Conservation (phyloP, 2,888 invertebrate species). For the Cyclophora albipunctata region DNA sequence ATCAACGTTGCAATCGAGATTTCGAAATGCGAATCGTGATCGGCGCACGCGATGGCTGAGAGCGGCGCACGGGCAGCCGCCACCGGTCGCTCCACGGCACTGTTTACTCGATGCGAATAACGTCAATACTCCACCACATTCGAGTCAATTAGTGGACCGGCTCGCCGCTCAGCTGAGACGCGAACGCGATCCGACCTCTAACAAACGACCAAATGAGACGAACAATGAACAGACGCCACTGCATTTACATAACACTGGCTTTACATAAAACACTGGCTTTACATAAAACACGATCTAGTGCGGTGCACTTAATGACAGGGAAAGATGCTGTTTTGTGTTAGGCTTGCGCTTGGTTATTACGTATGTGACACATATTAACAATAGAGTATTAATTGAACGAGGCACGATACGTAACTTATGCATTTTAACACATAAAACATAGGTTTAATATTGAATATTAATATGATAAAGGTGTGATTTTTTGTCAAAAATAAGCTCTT, state of each 20-base stretch:
- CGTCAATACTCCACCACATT: conserved; percentile 1
- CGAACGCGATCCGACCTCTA: conserved; percentile 37
- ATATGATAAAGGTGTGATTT: too few species aligned
- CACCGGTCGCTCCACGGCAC: conserved; percentile 58
- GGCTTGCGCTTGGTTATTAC: too few species aligned
- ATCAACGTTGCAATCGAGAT: conserved; percentile 41
- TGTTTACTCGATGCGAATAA: conserved; percentile 29
- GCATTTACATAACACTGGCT: conserved; percentile 36
- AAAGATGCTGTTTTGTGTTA: too few species aligned
- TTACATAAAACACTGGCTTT: conserved; percentile 3
- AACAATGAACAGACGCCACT: conserved; percentile 42
- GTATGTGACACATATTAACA: too few species aligned
- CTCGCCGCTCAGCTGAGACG: conserved; percentile 23
- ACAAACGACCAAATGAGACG: conserved; percentile 17
- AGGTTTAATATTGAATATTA: too few species aligned
- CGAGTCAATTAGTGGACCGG: conserved; percentile 30
- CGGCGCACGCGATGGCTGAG: conserved; percentile 29
- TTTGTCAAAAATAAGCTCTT: too few species aligned
- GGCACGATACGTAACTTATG: too few species aligned
- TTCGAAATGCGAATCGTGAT: conserved; percentile 56
- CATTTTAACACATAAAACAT: too few species aligned
- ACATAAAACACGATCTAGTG: conserved; percentile 2
- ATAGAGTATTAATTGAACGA: too few species aligned
- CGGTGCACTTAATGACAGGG: too few species aligned
- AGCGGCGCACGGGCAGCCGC: conserved; percentile 54